A percentile compares a stretch with the other conserved stretches of the same genome.
phyloP scores from a whole-genome alignment of 2,797 vertebrate genomes.

The Natrix natrix region DNA sequence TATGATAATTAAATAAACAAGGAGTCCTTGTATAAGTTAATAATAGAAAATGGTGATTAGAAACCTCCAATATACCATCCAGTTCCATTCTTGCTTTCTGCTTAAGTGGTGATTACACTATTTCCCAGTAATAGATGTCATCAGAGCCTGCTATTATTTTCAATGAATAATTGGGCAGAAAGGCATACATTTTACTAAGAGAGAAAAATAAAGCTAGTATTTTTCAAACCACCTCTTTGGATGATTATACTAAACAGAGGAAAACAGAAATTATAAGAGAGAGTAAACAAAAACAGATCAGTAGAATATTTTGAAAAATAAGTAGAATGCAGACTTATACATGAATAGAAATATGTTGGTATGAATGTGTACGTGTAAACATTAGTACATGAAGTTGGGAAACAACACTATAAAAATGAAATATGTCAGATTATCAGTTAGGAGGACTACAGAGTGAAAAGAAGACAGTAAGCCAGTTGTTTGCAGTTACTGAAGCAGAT shows the following conservation, averaged over 20 bases:
- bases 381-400: background rate
- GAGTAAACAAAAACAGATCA: background rate
- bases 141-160: background rate
- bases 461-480: background rate
- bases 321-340: background rate
- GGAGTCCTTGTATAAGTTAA: background rate
- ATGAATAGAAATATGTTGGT: background rate
- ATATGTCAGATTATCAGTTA: background rate
- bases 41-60: background rate
- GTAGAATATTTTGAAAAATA: conserved; percentile 1
- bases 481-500: background rate
- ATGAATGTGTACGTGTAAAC: background rate
- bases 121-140: accelerated
- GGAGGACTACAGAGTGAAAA: background rate
- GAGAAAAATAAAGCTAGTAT: background rate
- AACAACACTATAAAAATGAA: background rate
- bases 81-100: background rate
- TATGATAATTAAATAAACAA: conserved; percentile 1
- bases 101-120: background rate
- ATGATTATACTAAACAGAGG: background rate
- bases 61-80: background rate
- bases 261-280: background rate
- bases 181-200: background rate
- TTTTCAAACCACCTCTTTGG: background rate
- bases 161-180: background rate